Evolutionary conservation across 2,797 vertebrate genomes (phyloP).

Genomic region (Oreochromis mossambicus): DNA sequence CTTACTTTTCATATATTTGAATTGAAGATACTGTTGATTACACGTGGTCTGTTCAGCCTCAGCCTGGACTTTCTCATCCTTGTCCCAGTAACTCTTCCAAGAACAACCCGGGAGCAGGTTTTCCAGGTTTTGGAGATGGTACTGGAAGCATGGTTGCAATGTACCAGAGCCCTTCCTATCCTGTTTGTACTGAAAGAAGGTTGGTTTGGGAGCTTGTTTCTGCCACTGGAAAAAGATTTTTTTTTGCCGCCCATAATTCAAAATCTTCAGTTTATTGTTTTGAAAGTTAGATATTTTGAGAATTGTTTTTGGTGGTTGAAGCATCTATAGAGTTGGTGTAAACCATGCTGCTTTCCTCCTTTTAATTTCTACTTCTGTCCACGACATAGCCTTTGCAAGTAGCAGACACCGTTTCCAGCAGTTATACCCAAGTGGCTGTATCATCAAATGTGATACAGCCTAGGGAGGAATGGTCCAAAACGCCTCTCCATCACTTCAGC

Average conservation of each 20-base stretch:
- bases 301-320: neutral
- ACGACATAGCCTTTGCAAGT: neutral
- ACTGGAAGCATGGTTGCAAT: neutral
- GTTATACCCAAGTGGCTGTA: neutral
- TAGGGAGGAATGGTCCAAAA: neutral
- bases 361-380: neutral
- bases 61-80: neutral
- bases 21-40: neutral
- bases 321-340: neutral
- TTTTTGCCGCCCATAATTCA: neutral
- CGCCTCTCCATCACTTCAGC: neutral
- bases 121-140: neutral
- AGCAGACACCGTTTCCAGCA: neutral
- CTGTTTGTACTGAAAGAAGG: neutral
- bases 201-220: neutral
- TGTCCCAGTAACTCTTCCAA: neutral
- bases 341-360: neutral
- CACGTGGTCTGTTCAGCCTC: neutral
- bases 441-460: neutral
- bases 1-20: neutral
- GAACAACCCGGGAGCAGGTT: neutral
- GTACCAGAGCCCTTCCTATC: neutral
- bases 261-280: neutral
- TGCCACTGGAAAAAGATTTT: accelerated
- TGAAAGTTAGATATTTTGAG: neutral